Percentiles rank a stretch among this genome's conserved stretches.
Conservation (phyloP, 1,140 invertebrate genomes). For the Drosophila bifasciata region DNA sequence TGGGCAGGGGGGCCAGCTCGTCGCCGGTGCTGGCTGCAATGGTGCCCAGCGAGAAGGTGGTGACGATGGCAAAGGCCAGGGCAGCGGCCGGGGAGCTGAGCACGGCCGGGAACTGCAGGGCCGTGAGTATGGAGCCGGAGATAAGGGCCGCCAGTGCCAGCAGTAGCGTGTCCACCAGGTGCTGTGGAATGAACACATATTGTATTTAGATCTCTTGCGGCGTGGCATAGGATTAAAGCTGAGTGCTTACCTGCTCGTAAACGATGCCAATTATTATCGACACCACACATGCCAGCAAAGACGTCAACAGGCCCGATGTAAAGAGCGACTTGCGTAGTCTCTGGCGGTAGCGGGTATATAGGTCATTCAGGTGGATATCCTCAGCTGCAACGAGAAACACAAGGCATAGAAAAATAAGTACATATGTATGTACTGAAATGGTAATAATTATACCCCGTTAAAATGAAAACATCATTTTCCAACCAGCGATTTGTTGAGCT, state of each 20-base stretch:
- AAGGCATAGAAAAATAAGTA: background rate
- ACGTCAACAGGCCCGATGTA: constrained; percentile 78
- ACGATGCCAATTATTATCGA: constrained; percentile 78
- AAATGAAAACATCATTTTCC: no score
- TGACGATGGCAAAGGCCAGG: constrained; percentile 80
- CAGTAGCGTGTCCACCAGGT: constrained; percentile 60
- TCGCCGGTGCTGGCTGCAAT: constrained; percentile 80
- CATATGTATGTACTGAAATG: no score
- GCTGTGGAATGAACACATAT: constrained; percentile 41
- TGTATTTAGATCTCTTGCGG: background rate
- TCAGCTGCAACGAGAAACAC: constrained; percentile 61
- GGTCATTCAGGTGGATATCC: constrained; percentile 82
- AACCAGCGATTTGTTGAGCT: no score
- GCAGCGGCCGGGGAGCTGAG: constrained; percentile 80
- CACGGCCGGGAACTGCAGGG: constrained; percentile 81
- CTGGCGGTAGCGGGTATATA: constrained; percentile 83
- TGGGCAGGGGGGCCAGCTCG: constrained; percentile 86
- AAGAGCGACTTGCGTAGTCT: constrained; percentile 83
- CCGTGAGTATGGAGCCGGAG: constrained; percentile 78
- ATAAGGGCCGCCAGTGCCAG: constrained; percentile 70
- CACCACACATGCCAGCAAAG: constrained; percentile 78
- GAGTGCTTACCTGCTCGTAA: constrained; percentile 69
- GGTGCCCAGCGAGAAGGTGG: constrained; percentile 78
- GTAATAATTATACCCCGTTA: background rate
- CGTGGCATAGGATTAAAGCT: background rate